Evolutionary conservation across 2,888 invertebrate genomes (phyloP), one percentile per base, ranked within the genome.

Genomic region (Stegophylla sp.): DNA sequence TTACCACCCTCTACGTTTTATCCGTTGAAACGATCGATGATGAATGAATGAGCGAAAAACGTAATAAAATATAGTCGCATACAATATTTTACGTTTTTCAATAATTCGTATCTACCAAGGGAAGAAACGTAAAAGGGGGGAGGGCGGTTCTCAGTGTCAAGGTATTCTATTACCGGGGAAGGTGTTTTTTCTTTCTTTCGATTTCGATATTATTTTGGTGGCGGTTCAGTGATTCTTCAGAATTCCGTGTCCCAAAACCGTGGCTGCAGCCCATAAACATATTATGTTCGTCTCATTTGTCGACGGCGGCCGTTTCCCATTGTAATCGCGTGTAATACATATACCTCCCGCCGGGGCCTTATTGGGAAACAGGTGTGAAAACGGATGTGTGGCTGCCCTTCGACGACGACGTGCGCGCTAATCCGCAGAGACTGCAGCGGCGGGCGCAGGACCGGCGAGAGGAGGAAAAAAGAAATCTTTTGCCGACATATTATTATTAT

Each of bases 321-420:
- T 64, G 74, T 64, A 20, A 34, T 1, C 34, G 64, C 17, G 1
- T 64, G 51, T 75, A 75, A 75, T 75, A 51, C 34, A 75, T 41
- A 64, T 73, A 45, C 51, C 74, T 63, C 48, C 48, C 48, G 12
- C 7, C 17, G 51, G 63, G 75, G 41, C n/a, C n/a, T 34, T 7
- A 7, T 7, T 7, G 34, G 34, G 3, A 41, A 17, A 64, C 51
- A 75, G 64, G 64, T 64, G 75, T 64, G 63, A 75, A 75, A 75
- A 64, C 64, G 75, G 75, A 75, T 51, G 63, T 51, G n/a, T n/a
- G n/a, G n/a, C n/a, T n/a, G 20, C 7, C 15, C 48, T 0, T 63
- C 12, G 17, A 12, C 51, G 15, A 23, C 34, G 34, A 34, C 34
- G 34, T 7, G 34, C 34, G 34, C n/a, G 75, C 64, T 66, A 75